Conservation (phyloP, 2,797 vertebrate genomes). For the Mus spretus region DNA sequence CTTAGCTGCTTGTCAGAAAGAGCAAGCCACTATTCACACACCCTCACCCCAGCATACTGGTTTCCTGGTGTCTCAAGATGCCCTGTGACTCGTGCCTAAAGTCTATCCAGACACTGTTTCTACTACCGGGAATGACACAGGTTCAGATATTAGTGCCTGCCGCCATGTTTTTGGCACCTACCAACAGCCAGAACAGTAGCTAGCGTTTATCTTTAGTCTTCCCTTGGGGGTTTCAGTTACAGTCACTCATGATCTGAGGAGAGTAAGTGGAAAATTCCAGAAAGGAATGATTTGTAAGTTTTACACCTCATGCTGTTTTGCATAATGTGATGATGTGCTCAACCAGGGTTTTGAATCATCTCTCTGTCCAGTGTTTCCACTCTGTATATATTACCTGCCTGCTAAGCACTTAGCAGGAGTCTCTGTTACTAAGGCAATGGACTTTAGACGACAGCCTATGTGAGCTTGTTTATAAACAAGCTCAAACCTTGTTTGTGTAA, state of each 20-base stretch:
- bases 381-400: neutral
- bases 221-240: neutral
- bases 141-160: neutral
- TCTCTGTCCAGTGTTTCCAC: neutral
- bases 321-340: neutral
- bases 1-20: neutral
- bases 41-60: neutral
- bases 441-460: neutral
- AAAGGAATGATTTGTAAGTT: neutral
- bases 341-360: too few relatives aligned
- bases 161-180: neutral
- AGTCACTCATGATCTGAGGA: neutral
- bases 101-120: too few relatives aligned
- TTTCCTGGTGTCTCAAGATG: neutral
- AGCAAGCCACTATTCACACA: fast-evolving
- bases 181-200: neutral
- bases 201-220: neutral
- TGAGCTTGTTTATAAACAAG: too few relatives aligned
- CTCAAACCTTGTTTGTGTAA: neutral
- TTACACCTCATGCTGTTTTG: neutral
- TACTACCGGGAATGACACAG: neutral
- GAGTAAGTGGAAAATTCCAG: neutral
- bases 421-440: neutral
- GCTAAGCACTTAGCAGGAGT: neutral
- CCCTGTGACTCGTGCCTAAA: neutral